Percentiles rank a stretch among this genome's conserved stretches.
phyloP scores from a whole-genome alignment of 2,888 invertebrate genomes.

The Poecilus cupreus region DNA sequence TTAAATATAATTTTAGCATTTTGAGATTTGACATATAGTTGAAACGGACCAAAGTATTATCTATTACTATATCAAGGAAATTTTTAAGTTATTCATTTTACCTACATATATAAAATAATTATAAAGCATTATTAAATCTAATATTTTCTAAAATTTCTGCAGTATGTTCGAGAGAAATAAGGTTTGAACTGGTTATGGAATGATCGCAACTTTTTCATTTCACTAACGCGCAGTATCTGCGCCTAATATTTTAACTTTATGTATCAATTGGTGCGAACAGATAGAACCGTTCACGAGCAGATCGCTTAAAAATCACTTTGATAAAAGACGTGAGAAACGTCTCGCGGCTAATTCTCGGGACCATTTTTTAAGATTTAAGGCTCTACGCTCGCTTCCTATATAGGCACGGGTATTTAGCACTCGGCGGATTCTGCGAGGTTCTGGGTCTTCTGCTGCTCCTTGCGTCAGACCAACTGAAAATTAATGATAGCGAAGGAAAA shows the following conservation, averaged over 20 bases:
- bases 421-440: not conserved
- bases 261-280: not conserved
- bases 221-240: not conserved
- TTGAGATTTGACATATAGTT: too few species aligned
- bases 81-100: too few species aligned
- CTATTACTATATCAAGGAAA: too few species aligned
- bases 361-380: constrained; percentile 51
- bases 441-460: not conserved
- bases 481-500: constrained; percentile 47
- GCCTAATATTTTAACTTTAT: not conserved
- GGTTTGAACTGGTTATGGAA: too few species aligned
- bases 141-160: too few species aligned
- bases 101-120: too few species aligned
- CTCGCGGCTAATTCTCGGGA: constrained; percentile 35
- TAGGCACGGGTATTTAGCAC: constrained; percentile 10
- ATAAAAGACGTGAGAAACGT: constrained; percentile 40
- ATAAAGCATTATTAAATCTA: too few species aligned
- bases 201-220: too few species aligned
- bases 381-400: constrained; percentile 29
- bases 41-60: too few species aligned
- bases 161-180: too few species aligned
- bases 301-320: constrained; percentile 43
- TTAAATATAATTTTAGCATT: not conserved
- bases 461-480: constrained; percentile 18
- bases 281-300: constrained; percentile 19